Evolutionary conservation across 2,113 vertebrate species (phyloP), one percentile per base, ranked within the genome.

Genomic region (Rhodinocichla rosea): DNA sequence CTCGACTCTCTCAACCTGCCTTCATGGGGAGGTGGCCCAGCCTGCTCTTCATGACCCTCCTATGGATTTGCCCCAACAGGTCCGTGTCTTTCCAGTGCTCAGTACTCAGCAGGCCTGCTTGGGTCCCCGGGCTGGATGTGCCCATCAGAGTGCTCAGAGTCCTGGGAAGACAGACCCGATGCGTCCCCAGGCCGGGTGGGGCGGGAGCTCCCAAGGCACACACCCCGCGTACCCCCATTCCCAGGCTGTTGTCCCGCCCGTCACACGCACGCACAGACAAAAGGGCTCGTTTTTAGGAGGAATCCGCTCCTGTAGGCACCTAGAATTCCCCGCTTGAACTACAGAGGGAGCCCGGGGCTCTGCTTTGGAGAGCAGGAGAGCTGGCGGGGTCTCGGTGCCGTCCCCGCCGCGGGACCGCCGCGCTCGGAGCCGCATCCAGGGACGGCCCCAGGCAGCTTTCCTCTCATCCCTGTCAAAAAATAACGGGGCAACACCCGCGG

Each of bases 341-440:
- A 59, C 92, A 95, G 95, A 91, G 96, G 96, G 96, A 95, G 95
- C 94, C 81, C 90, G 67, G 94, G 94, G 85, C 90, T 64, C 7
- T 80, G 67, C 71, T 95, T 91, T 93, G 85, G 67, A 15, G 44
- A 2, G 17, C 24, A 0, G 27, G 24, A 2, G 71, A 4, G 40
- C 18, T 3, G 21, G 32, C 5, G 22, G 39, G 37, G 7, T 12
- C 32, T 26, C 27, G 22, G 57, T 4, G 53, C 32, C 13, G 30
- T 17, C 7, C 69, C 18, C 2, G 10, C 53, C 44, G n/a, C 79
- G 37, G 55, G 26, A 4, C 21, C 3, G 8, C 32, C 27, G 1
- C 5, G 18, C 35, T 3, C 13, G 0, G 40, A 59, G 7, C 22
- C 24, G 18, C 78, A 3, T 8, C 37, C 8, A 4, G n/a, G 4